These are phyloP conservation scores for Sussaba pulchella DNA, from an alignment of 2,888 invertebrate species.

Conservation along the genomic window DNA sequence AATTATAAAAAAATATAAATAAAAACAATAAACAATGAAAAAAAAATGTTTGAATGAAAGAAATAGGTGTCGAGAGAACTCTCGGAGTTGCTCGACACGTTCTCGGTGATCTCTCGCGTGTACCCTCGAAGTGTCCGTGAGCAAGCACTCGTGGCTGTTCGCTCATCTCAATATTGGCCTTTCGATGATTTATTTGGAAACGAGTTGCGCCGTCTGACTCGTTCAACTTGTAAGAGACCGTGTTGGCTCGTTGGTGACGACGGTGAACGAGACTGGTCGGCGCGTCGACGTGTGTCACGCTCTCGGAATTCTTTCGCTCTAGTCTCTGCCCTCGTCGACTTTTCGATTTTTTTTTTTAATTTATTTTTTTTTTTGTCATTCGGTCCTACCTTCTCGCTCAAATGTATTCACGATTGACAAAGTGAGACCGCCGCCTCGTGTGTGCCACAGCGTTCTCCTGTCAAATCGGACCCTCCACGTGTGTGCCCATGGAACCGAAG, in stretches of 20 bases:
- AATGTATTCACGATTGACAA: conserved; percentile 56
- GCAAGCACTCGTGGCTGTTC: conserved; percentile 60
- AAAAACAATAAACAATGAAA: no score
- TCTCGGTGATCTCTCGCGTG: conserved; percentile 34
- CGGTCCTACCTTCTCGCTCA: conserved; percentile 33
- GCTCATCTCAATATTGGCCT: conserved; percentile 58
- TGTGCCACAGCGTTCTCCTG: conserved; percentile 50
- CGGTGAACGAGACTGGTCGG: conserved; percentile 25
- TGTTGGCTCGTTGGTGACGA: background rate
- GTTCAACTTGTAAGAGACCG: conserved; percentile 14
- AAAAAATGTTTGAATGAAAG: no score
- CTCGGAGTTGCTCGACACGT: conserved; percentile 10
- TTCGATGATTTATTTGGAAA: conserved; percentile 61
- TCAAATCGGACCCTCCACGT: conserved; percentile 64
- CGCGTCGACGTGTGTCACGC: conserved; percentile 52
- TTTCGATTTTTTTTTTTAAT: background rate
- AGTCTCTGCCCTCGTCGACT: conserved; percentile 40
- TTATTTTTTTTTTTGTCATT: conserved; percentile 26
- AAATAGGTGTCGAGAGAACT: conserved; percentile 35
- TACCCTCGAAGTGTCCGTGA: conserved; percentile 54
- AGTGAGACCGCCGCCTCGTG: conserved; percentile 47
- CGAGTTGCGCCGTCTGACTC: conserved; percentile 40
- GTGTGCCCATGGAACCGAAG: conserved; percentile 66
- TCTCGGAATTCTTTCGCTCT: conserved; percentile 46
- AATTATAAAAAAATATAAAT: background rate